Evolutionary conservation across 2,888 invertebrate species (phyloP).

Genomic region (Boloria selene): DNA sequence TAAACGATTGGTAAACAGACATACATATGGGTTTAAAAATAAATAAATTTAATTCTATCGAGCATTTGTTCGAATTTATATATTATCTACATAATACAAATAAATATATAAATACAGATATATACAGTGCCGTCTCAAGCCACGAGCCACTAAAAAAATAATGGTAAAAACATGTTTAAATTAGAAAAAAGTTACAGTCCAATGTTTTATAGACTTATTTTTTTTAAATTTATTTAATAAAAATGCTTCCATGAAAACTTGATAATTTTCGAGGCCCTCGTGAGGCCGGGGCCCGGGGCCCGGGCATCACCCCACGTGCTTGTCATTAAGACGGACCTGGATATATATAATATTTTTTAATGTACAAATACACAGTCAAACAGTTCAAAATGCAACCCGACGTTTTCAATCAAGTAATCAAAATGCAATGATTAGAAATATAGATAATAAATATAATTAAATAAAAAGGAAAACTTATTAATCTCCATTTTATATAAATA

Average conservation of each 20-base stretch:
- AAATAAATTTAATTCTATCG: conserved; percentile 15
- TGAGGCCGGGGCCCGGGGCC: no score
- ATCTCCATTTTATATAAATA: conserved; percentile 23
- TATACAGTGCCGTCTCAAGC: conserved; percentile 2
- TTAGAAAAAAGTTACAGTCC: no score
- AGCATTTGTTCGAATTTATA: conserved; percentile 29
- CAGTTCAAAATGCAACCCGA: conserved; percentile 40
- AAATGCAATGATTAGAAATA: conserved; percentile 39
- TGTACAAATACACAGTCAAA: conserved; percentile 30
- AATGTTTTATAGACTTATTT: no score
- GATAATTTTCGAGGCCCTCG: no score
- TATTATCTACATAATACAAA: conserved; percentile 12
- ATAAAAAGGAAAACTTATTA: conserved; percentile 17
- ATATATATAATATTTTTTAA: conserved; percentile 16
- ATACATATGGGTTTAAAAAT: conserved; percentile 38
- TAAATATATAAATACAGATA: conserved; percentile 21
- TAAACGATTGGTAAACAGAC: conserved; percentile 49
- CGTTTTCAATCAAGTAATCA: conserved; percentile 32
- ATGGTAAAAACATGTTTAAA: no score
- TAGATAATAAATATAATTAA: conserved; percentile 24
- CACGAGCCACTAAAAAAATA: no score
- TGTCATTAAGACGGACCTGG: no score
- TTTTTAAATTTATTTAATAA: no score
- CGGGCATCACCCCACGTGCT: no score
- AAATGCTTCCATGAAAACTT: no score